Percentiles rank a stretch among this genome's conserved stretches.
Conservation (phyloP, 2,888 invertebrate species). For the Cremastinae sp. region DNA sequence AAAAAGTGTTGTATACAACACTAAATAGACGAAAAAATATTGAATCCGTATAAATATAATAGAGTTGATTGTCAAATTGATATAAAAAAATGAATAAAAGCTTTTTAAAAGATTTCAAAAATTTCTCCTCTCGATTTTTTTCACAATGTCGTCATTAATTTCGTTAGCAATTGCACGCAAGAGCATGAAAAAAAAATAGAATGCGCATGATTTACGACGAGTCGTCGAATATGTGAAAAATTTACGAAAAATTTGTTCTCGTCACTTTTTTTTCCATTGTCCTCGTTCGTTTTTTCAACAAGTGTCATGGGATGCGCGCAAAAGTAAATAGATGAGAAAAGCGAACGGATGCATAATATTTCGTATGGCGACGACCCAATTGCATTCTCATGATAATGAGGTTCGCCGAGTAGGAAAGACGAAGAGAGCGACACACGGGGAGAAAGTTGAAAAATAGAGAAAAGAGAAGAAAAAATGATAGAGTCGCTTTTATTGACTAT, state of each 20-base stretch:
- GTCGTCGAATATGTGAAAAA: too few relatives aligned
- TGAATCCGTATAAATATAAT: too few relatives aligned
- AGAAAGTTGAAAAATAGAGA: slow-evolving; percentile 4
- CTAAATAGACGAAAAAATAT: too few relatives aligned
- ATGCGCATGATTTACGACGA: too few relatives aligned
- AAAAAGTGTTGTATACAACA: too few relatives aligned
- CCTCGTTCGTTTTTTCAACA: slow-evolving; percentile 4
- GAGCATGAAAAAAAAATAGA: too few relatives aligned
- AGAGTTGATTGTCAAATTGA: too few relatives aligned
- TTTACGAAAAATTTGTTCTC: background rate
- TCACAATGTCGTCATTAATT: too few relatives aligned
- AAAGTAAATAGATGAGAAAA: slow-evolving; percentile 45
- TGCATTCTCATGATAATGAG: slow-evolving; percentile 67
- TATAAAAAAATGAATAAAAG: too few relatives aligned
- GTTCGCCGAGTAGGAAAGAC: slow-evolving; percentile 28
- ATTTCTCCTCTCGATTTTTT: too few relatives aligned
- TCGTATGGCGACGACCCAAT: slow-evolving; percentile 64
- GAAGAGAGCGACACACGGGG: slow-evolving; percentile 14
- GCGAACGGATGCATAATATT: slow-evolving; percentile 58
- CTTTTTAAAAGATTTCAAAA: too few relatives aligned
- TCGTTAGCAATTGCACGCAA: too few relatives aligned
- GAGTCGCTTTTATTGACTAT: slow-evolving; percentile 43
- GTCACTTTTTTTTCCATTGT: slow-evolving; percentile 19
- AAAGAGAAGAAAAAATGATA: slow-evolving; percentile 16
- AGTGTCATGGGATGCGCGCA: slow-evolving; percentile 23